Conservation (phyloP, 2,888 invertebrate genomes). For the Heteromyza rotundicornis region DNA sequence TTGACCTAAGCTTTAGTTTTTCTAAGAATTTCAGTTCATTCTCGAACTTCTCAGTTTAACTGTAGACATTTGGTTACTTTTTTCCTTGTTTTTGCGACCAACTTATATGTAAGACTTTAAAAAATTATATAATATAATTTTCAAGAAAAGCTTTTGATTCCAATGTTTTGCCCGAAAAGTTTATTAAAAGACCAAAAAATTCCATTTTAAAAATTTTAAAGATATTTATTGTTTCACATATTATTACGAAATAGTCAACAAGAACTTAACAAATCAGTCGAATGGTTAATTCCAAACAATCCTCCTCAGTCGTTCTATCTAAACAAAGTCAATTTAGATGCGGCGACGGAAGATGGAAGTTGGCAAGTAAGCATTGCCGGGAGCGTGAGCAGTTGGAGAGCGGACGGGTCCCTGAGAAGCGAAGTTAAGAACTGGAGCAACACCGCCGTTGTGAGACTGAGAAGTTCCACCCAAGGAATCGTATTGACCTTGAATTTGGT, state of each 20-base stretch:
- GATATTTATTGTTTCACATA: background rate
- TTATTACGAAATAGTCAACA: background rate
- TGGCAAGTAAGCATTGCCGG: slow-evolving; percentile 46
- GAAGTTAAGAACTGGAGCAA: slow-evolving; percentile 52
- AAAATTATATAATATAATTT: too few species aligned
- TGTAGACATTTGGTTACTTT: too few species aligned
- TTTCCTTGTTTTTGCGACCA: too few species aligned
- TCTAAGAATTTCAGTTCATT: too few species aligned
- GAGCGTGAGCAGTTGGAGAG: slow-evolving; percentile 38
- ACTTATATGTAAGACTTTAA: too few species aligned
- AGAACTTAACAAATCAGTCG: background rate
- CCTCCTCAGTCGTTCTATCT: background rate
- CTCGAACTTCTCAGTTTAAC: too few species aligned
- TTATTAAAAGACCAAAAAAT: background rate
- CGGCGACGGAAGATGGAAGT: slow-evolving; percentile 48
- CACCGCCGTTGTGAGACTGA: slow-evolving; percentile 45
- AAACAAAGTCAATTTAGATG: slow-evolving; percentile 30
- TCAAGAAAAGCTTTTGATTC: too few species aligned
- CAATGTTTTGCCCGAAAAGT: background rate
- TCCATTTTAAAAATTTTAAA: background rate
- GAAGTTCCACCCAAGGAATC: slow-evolving; percentile 47
- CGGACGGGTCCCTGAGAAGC: slow-evolving; percentile 42
- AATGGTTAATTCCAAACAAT: background rate
- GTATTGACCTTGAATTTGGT: slow-evolving; percentile 51
- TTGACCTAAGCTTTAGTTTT: too few species aligned